Percentiles rank a stretch among this genome's conserved stretches.
Evolutionary conservation across 2,113 vertebrate species (phyloP).

Genomic region (Mirounga angustirostris): DNA sequence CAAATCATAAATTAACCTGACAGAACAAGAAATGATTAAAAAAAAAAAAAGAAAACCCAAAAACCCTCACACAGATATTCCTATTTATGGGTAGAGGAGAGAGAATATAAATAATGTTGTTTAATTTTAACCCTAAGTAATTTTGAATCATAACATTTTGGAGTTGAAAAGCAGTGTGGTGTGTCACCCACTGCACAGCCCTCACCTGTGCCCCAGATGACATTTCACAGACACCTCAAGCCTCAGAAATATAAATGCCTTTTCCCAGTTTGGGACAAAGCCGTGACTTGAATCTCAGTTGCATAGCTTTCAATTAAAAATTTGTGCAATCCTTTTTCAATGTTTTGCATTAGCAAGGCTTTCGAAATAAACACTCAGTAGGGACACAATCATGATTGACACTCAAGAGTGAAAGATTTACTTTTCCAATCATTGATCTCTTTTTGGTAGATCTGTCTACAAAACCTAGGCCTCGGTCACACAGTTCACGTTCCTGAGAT

Average conservation of each 20-base stretch:
- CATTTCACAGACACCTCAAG: neutral
- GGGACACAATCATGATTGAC: neutral
- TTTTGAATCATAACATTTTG: conserved; percentile 25
- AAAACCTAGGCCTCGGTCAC: neutral
- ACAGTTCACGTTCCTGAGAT: neutral
- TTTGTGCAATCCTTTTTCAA: neutral
- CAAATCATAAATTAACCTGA: conserved; percentile 28
- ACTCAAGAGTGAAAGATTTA: neutral
- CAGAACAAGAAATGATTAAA: neutral
- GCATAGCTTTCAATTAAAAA: neutral
- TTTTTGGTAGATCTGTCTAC: neutral
- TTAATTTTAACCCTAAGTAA: neutral
- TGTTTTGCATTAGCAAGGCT: neutral
- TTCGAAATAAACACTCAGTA: conserved; percentile 20
- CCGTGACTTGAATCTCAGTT: neutral
- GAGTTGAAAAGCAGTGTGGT: neutral
- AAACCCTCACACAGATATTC: neutral
- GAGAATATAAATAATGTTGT: neutral
- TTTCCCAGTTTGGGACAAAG: neutral
- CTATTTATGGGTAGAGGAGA: neutral
- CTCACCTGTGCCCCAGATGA: neutral
- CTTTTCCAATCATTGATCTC: neutral
- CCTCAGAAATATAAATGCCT: neutral
- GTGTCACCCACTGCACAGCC: neutral
- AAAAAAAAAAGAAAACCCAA: neutral